Conservation (phyloP, 2,888 invertebrate genomes). For the Dicycla oo region DNA sequence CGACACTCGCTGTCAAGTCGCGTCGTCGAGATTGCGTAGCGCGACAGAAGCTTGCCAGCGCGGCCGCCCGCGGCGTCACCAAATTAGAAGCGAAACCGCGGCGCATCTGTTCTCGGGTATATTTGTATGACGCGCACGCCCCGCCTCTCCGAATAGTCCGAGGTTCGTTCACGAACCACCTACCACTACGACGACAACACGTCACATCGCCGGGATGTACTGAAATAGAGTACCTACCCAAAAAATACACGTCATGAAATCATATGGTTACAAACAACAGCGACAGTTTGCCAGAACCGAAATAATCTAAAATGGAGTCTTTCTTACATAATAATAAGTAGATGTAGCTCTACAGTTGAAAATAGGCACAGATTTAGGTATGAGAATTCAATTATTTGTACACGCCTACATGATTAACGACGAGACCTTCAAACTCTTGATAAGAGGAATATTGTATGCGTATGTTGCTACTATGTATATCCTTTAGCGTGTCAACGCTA, state of each 20-base stretch:
- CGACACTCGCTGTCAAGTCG: conserved; percentile 54
- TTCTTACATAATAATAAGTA: conserved; percentile 51
- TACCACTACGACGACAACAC: conserved; percentile 70
- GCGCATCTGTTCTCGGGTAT: conserved; percentile 72
- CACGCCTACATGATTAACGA: conserved; percentile 55
- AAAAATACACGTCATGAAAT: conserved; percentile 65
- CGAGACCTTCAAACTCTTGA: conserved; percentile 73
- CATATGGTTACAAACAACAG: conserved; percentile 66
- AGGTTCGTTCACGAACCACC: conserved; percentile 76
- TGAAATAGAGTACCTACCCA: conserved; percentile 70
- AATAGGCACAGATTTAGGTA: conserved; percentile 38
- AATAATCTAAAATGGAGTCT: conserved; percentile 52
- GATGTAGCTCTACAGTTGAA: conserved; percentile 35
- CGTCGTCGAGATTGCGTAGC: conserved; percentile 76
- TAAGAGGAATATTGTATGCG: conserved; percentile 66
- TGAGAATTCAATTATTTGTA: conserved; percentile 41
- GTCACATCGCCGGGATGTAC: conserved; percentile 73
- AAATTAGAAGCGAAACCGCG: conserved; percentile 85
- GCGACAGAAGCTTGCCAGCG: conserved; percentile 64
- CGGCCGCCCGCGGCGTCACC: conserved; percentile 81
- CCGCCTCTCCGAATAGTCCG: conserved; percentile 78
- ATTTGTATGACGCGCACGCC: conserved; percentile 83
- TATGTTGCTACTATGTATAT: conserved; percentile 45
- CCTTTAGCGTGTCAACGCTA: conserved; percentile 57
- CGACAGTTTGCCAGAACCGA: conserved; percentile 63